These are phyloP conservation scores for Erpornis zantholeuca DNA, from an alignment of 2,113 vertebrate genomes.

Conservation along the genomic window DNA sequence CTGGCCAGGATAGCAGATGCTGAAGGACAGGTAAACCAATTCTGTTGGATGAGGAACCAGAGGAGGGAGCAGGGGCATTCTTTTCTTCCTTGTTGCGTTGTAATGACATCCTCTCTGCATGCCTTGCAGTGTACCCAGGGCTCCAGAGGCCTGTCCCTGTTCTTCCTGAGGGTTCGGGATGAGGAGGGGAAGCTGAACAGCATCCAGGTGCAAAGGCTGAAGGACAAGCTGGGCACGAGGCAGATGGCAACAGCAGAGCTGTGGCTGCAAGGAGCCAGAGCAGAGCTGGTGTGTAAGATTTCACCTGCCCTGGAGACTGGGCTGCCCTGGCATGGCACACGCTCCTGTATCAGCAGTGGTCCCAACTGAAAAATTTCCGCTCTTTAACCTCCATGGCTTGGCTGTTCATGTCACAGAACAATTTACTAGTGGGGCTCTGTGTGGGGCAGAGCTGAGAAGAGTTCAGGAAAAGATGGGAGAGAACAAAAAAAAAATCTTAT, in stretches of 20 bases:
- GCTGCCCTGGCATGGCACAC: background rate
- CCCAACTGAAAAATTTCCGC: background rate
- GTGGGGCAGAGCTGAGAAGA: background rate
- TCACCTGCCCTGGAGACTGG: background rate
- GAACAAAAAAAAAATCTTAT: background rate
- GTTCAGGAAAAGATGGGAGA: background rate
- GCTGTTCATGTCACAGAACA: background rate
- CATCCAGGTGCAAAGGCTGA: constrained; percentile 84
- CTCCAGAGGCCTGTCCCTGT: constrained; percentile 82
- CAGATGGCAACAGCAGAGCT: constrained; percentile 89
- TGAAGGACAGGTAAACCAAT: constrained; percentile 68
- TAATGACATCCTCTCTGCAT: background rate
- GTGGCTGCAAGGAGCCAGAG: constrained; percentile 77
- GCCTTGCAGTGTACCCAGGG: constrained; percentile 61
- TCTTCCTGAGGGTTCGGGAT: constrained; percentile 78
- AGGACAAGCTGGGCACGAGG: constrained; percentile 85
- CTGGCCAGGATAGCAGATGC: constrained; percentile 77
- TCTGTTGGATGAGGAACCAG: background rate
- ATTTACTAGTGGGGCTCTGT: background rate
- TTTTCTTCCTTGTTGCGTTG: background rate
- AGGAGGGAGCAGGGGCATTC: background rate
- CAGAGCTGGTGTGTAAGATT: constrained; percentile 68
- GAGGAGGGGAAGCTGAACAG: constrained; percentile 74
- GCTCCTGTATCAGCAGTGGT: background rate
- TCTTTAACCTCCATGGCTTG: background rate